Evolutionary conservation across 2,888 invertebrate species (phyloP).

Genomic region (Nineta flava): DNA sequence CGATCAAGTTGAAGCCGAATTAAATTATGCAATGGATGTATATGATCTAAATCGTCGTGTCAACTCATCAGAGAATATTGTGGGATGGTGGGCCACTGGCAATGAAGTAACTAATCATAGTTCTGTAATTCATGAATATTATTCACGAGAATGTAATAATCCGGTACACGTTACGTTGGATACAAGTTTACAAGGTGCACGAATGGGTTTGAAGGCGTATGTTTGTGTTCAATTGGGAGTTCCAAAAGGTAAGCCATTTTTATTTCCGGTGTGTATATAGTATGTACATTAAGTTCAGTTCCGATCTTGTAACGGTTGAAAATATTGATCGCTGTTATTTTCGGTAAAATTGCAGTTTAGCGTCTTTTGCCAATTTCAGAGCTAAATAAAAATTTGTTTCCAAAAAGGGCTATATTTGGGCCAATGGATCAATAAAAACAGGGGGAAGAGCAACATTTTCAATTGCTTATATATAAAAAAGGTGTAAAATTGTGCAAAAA

Average conservation of each 20-base stretch:
- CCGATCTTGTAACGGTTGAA: no score
- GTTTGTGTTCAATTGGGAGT: constrained; percentile 87
- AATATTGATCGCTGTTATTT: no score
- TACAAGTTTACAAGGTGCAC: constrained; percentile 70
- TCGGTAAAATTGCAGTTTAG: no score
- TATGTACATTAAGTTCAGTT: no score
- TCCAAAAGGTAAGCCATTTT: constrained; percentile 42
- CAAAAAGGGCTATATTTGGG: no score
- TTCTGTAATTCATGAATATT: constrained; percentile 94
- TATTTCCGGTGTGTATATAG: no score
- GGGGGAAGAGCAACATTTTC: no score
- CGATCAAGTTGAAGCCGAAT: constrained; percentile 94
- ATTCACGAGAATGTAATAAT: constrained; percentile 82
- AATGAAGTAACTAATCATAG: constrained; percentile 95
- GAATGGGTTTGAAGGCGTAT: constrained; percentile 90
- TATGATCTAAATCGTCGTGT: constrained; percentile 88
- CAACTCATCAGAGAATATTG: constrained; percentile 83
- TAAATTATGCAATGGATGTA: constrained; percentile 91
- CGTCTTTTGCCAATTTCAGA: no score
- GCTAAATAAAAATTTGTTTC: no score
- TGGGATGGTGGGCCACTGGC: constrained; percentile 99
- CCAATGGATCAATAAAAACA: no score
- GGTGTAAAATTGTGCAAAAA: no score
- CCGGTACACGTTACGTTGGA: constrained; percentile 94
- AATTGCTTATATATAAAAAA: no score